These are phyloP conservation scores for Amazona vittata DNA, from an alignment of 2,113 vertebrate species.

Conservation along the genomic window DNA sequence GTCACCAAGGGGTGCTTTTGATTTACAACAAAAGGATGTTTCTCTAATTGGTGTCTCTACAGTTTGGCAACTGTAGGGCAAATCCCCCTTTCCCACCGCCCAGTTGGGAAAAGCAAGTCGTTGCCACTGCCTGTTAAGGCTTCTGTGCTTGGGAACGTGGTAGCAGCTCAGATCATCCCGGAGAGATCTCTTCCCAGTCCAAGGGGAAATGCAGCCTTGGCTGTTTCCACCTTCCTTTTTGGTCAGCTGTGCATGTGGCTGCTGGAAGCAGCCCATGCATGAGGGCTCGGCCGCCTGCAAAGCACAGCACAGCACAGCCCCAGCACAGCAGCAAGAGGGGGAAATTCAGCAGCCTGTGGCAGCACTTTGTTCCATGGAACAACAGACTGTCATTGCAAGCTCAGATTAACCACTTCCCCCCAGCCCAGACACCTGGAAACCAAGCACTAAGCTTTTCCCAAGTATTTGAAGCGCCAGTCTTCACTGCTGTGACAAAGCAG, in stretches of 20 bases:
- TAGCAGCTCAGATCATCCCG: accelerated
- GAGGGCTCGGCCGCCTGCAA: background rate
- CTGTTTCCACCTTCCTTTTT: background rate
- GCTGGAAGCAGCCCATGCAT: background rate
- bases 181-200: background rate
- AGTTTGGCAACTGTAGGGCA: background rate
- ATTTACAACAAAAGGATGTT: background rate
- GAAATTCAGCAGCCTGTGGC: constrained; percentile 15
- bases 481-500: background rate
- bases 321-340: background rate
- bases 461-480: background rate
- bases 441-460: constrained; percentile 7
- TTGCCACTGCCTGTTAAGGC: accelerated
- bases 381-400: constrained; percentile 13
- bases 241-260: accelerated
- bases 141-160: background rate
- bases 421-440: constrained; percentile 32
- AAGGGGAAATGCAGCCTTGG: background rate
- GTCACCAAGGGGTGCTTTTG: background rate
- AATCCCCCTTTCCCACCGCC: background rate
- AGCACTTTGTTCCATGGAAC: constrained; percentile 50
- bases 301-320: background rate
- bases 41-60: background rate
- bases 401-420: constrained; percentile 57
- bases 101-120: background rate